Evolutionary conservation across 2,797 vertebrate genomes (phyloP).

Genomic region (Myripristis murdjan): DNA sequence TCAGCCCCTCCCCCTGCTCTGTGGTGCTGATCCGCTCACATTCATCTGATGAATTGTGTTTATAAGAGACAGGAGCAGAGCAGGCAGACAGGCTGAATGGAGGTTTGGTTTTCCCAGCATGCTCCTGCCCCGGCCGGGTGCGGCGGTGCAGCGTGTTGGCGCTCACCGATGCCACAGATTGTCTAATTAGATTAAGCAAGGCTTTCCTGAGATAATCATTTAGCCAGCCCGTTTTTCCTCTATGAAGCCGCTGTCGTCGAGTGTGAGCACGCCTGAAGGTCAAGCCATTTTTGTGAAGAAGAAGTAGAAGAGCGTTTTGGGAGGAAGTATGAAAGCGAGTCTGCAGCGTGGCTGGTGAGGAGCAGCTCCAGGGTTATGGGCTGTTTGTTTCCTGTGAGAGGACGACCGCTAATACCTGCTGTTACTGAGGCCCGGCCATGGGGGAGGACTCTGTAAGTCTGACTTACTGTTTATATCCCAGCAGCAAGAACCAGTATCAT

Average conservation of each 20-base stretch:
- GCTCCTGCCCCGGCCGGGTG: too few species aligned
- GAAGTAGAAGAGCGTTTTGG: constrained; percentile 54
- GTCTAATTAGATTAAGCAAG: constrained; percentile 94
- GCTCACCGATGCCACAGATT: constrained; percentile 83
- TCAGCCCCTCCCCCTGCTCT: too few species aligned
- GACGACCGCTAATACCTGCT: constrained; percentile 68
- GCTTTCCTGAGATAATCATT: constrained; percentile 94
- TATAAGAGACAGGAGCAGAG: too few species aligned
- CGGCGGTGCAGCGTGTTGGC: too few species aligned
- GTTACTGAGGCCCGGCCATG: constrained; percentile 76
- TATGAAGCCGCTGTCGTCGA: constrained; percentile 73
- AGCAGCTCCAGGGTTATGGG: constrained; percentile 56
- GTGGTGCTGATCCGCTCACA: too few species aligned
- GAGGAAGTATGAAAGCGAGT: constrained; percentile 51
- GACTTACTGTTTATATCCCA: too few species aligned
- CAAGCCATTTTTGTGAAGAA: constrained; percentile 71
- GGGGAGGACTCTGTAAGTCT: constrained; percentile 80
- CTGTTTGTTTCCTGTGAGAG: constrained; percentile 62
- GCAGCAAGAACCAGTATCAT: too few species aligned
- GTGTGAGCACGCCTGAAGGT: constrained; percentile 85
- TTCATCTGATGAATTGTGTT: too few species aligned
- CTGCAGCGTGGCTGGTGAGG: constrained; percentile 24
- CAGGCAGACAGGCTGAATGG: too few species aligned
- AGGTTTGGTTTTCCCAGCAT: too few species aligned
- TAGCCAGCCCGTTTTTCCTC: constrained; percentile 85